Percentiles rank a stretch among this genome's conserved stretches.
These are phyloP conservation scores for Apeltes quadracus DNA, from an alignment of 2,113 vertebrate genomes.

Conservation along the genomic window DNA sequence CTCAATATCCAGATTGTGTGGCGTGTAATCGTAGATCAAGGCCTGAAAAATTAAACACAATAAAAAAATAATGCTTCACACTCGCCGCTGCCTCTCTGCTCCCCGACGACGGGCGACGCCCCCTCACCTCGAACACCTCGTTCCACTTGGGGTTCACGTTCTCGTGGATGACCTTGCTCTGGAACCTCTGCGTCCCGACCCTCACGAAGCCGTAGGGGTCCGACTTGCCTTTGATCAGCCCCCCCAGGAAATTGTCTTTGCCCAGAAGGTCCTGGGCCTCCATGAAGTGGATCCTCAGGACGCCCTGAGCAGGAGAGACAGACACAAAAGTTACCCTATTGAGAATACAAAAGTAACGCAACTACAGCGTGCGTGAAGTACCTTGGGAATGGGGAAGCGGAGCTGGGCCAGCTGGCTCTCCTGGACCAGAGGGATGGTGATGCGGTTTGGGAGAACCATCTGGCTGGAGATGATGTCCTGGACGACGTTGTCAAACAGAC, in stretches of 20 bases:
- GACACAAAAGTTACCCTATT: background rate
- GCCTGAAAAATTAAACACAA: constrained; percentile 72
- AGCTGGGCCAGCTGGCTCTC: constrained; percentile 87
- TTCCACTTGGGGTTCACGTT: constrained; percentile 93
- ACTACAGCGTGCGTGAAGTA: constrained; percentile 47
- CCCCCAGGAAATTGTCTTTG: constrained; percentile 92
- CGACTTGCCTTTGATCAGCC: constrained; percentile 94
- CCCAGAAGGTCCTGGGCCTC: constrained; percentile 92
- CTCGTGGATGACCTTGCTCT: constrained; percentile 93
- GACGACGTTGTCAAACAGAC: constrained; percentile 91
- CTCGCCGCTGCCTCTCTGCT: too few species aligned
- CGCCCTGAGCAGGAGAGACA: constrained; percentile 75
- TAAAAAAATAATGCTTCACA: background rate
- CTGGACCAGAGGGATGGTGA: constrained; percentile 91
- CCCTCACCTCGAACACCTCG: constrained; percentile 92
- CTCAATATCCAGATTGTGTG: constrained; percentile 87
- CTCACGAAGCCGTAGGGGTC: constrained; percentile 93
- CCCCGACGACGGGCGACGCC: too few species aligned
- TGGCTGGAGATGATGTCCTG: constrained; percentile 92
- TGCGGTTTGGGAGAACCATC: constrained; percentile 92
- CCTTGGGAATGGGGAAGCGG: constrained; percentile 94
- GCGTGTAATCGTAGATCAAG: constrained; percentile 85
- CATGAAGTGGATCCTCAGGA: constrained; percentile 92
- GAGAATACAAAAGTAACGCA: background rate
- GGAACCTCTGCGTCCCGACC: constrained; percentile 88